These are phyloP conservation scores for Pterocles orientalis DNA, from an alignment of 2,113 vertebrate species.

Conservation along the genomic window DNA sequence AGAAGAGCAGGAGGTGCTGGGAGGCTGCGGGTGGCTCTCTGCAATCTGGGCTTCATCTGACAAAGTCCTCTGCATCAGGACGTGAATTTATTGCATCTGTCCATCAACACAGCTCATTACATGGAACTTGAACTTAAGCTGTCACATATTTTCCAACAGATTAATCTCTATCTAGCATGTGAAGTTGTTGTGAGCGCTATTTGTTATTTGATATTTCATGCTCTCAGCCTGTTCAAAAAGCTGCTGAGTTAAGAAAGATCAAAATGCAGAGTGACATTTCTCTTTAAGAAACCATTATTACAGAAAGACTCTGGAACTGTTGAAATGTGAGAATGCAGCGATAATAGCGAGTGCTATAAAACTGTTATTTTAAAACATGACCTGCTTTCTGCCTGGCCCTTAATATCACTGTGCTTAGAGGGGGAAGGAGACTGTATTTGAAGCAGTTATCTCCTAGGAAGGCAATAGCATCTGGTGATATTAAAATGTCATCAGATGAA, in stretches of 20 bases:
- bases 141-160: slow-evolving; percentile 41
- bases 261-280: slow-evolving; percentile 23
- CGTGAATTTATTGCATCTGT: slow-evolving; percentile 20
- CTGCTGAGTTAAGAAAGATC: slow-evolving; percentile 19
- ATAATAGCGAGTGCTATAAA: not conserved
- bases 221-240: slow-evolving; percentile 23
- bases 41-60: slow-evolving; percentile 39
- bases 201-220: slow-evolving; percentile 36
- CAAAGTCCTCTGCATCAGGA: slow-evolving; percentile 1
- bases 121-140: slow-evolving; percentile 37
- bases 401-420: not conserved
- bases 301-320: not conserved
- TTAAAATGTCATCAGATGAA: slow-evolving; percentile 59
- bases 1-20: not conserved
- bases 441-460: slow-evolving; percentile 32
- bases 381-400: not conserved
- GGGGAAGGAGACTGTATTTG: not conserved
- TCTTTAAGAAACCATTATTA: not conserved
- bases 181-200: not conserved
- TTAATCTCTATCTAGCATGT: slow-evolving; percentile 27
- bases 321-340: not conserved
- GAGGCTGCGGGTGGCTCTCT: not conserved
- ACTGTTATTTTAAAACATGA: slow-evolving; percentile 12
- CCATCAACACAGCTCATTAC: slow-evolving; percentile 8
- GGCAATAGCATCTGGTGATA: slow-evolving; percentile 53